Conservation (phyloP, 2,888 invertebrate genomes). For the Onchidella celtica region DNA sequence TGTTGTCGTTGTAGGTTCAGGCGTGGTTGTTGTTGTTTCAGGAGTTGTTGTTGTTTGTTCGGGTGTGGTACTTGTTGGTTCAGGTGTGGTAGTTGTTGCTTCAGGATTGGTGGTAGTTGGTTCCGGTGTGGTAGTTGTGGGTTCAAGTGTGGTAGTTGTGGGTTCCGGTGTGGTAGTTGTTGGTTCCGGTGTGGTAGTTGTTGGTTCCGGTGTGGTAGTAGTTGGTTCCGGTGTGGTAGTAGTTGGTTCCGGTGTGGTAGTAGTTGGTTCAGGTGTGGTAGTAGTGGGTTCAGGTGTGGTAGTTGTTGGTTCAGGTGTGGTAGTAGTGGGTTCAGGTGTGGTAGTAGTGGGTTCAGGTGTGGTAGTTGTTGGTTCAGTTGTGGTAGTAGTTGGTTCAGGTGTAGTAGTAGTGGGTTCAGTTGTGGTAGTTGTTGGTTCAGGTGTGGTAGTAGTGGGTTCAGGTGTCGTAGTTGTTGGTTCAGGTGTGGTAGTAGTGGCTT, state of each 20-base stretch:
- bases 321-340: constrained; percentile 1
- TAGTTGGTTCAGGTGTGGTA: neutral
- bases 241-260: neutral
- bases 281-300: neutral
- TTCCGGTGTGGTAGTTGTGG: neutral
- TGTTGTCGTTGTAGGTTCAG: neutral
- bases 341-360: neutral
- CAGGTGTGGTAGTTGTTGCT: neutral
- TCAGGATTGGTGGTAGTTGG: neutral
- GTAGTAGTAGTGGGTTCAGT: neutral
- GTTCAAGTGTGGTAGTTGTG: neutral
- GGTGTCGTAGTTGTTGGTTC: neutral
- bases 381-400: neutral
- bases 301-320: neutral
- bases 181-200: neutral
- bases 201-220: neutral
- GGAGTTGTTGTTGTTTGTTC: neutral
- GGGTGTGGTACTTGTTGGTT: neutral
- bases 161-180: neutral
- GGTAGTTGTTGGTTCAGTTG: constrained; percentile 1
- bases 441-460: neutral
- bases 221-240: neutral
- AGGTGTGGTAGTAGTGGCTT: neutral
- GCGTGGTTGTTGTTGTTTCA: neutral
- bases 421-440: neutral